These are phyloP conservation scores for Hybognathus amarus DNA, from an alignment of 2,797 vertebrate species.

Conservation along the genomic window DNA sequence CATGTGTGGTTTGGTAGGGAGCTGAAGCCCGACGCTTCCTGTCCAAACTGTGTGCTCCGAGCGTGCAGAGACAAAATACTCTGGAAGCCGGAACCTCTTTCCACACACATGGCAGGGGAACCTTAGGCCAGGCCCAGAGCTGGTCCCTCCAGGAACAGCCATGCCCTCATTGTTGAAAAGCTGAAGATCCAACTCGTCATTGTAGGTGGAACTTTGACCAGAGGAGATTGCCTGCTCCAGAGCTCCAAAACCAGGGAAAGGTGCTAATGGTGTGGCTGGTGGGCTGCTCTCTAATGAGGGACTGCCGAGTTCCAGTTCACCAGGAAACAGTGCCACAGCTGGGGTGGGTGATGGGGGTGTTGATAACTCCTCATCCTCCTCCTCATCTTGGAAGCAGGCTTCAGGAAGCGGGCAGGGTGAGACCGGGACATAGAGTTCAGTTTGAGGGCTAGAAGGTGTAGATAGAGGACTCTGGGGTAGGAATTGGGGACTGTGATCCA, in stretches of 20 bases:
- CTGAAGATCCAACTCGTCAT: constrained; percentile 87
- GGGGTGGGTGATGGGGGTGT: constrained; percentile 74
- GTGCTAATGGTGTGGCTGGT: constrained; percentile 71
- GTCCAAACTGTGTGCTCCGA: constrained; percentile 86
- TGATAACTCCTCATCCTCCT: constrained; percentile 68
- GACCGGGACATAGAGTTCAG: constrained; percentile 71
- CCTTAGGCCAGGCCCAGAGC: constrained; percentile 72
- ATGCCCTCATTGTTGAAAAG: constrained; percentile 82
- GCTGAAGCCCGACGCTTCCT: constrained; percentile 76
- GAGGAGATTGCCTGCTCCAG: constrained; percentile 82
- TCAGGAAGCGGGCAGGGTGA: constrained; percentile 72
- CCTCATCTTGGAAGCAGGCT: constrained; percentile 64
- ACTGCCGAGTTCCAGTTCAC: constrained; percentile 70
- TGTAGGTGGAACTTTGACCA: constrained; percentile 71
- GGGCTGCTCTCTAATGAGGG: constrained; percentile 73
- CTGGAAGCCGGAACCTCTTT: constrained; percentile 93
- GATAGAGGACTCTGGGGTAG: constrained; percentile 68
- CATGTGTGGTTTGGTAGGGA: constrained; percentile 75
- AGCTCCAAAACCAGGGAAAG: constrained; percentile 72
- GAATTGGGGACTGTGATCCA: constrained; percentile 77
- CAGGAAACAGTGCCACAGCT: constrained; percentile 77
- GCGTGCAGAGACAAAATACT: constrained; percentile 92
- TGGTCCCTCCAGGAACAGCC: constrained; percentile 50
- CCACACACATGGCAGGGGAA: constrained; percentile 91
- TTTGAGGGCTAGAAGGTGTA: constrained; percentile 68